Percentiles rank a stretch among this genome's conserved stretches.
These are phyloP conservation scores for Pristiophorus japonicus DNA, from an alignment of 2,113 vertebrate species.

Conservation along the genomic window DNA sequence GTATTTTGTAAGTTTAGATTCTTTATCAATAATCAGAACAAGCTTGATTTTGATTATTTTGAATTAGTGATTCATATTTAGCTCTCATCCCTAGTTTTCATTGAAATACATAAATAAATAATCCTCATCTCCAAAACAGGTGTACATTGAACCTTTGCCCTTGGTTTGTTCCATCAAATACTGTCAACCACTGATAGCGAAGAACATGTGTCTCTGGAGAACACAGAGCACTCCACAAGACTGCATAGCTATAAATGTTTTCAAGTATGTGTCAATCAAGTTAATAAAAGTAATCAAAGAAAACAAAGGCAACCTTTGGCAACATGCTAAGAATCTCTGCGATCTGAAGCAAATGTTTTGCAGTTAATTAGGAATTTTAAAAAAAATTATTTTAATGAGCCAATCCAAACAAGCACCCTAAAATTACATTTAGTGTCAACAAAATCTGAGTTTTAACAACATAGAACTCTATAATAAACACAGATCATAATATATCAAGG, in stretches of 20 bases:
- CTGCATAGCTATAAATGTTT: neutral
- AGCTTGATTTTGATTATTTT: neutral
- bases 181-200: conserved; percentile 4
- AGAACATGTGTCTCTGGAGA: neutral
- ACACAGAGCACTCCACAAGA: neutral
- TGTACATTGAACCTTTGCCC: neutral
- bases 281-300: conserved; percentile 23
- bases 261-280: conserved; percentile 6
- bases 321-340: neutral
- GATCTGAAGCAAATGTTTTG: neutral
- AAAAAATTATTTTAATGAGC: neutral
- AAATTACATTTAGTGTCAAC: neutral
- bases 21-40: neutral
- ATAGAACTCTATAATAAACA: neutral
- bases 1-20: neutral
- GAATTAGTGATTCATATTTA: neutral
- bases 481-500: neutral
- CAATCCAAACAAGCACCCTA: neutral
- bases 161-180: conserved; percentile 21
- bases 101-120: neutral
- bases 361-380: neutral
- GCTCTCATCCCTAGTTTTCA: neutral
- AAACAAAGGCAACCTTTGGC: neutral
- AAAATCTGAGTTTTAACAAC: neutral
- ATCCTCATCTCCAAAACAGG: neutral